Evolutionary conservation across 2,888 invertebrate species (phyloP).

Genomic region (Cerastis leucographa): DNA sequence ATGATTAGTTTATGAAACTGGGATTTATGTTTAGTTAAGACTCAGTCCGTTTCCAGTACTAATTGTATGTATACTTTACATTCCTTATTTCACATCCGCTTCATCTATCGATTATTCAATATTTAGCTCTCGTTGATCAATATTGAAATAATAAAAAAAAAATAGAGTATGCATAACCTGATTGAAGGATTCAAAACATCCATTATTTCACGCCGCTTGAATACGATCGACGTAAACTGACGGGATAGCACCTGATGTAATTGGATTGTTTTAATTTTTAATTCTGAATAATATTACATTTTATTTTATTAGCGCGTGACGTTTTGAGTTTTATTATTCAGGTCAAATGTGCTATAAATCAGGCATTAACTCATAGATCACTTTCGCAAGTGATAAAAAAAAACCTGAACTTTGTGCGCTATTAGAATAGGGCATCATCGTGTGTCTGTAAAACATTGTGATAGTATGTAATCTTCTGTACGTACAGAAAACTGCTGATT

Average conservation of each 20-base stretch:
- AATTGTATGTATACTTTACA: conserved; percentile 73
- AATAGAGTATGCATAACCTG: background rate
- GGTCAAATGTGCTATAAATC: background rate
- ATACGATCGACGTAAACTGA: conserved; percentile 20
- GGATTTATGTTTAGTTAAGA: conserved; percentile 57
- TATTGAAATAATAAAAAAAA: background rate
- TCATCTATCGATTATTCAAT: conserved; percentile 54
- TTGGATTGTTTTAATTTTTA: conserved; percentile 64
- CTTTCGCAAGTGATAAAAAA: background rate
- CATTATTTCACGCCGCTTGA: background rate
- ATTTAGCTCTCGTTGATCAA: background rate
- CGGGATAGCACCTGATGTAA: conserved; percentile 17
- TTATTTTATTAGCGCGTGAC: conserved; percentile 52
- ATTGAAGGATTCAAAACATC: background rate
- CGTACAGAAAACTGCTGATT: conserved; percentile 73
- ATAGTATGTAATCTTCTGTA: conserved; percentile 78
- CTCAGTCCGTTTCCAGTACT: conserved; percentile 55
- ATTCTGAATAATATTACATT: conserved; percentile 37
- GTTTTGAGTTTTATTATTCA: conserved; percentile 19
- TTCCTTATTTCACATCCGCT: conserved; percentile 70
- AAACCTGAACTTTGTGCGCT: conserved; percentile 41
- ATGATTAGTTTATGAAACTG: conserved; percentile 54
- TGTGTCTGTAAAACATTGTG: conserved; percentile 77
- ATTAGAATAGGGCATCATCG: conserved; percentile 56
- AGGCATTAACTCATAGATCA: conserved; percentile 10